These are phyloP conservation scores for Vombatus ursinus DNA, from an alignment of 2,113 vertebrate species.

Conservation along the genomic window DNA sequence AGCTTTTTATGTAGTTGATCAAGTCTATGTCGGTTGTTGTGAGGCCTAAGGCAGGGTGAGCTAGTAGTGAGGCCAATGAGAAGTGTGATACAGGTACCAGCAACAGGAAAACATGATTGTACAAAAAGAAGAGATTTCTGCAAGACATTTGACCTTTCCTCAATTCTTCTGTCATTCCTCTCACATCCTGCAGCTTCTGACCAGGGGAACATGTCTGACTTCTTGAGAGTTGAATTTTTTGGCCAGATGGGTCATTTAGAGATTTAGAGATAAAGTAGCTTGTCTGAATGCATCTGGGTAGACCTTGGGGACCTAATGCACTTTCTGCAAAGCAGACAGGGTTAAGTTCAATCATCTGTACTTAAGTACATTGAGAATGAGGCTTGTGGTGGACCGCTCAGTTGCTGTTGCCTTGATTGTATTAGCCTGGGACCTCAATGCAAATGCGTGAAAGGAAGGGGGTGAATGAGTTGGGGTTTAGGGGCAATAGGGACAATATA, in stretches of 20 bases:
- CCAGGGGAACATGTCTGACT: neutral
- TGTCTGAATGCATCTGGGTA: neutral
- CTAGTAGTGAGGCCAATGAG: too few species aligned
- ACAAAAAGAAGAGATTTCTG: neutral
- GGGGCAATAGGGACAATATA: neutral
- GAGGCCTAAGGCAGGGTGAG: neutral
- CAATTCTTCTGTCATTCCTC: neutral
- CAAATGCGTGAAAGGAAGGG: neutral
- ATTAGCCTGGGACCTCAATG: conserved; percentile 1
- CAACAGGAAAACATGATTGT: neutral
- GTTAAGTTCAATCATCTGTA: neutral
- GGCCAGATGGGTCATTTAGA: neutral
- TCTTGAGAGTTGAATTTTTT: neutral
- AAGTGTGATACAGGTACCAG: neutral
- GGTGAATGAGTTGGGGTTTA: neutral
- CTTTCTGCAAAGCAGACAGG: neutral
- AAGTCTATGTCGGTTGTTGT: neutral
- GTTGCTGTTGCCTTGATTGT: neutral
- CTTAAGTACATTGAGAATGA: neutral
- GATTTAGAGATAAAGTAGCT: neutral
- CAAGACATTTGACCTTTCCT: neutral
- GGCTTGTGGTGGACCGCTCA: neutral
- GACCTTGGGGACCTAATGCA: neutral
- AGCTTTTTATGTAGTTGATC: neutral
- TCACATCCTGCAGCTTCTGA: neutral